A percentile compares a stretch with the other conserved stretches of the same genome.
Conservation (phyloP, 1,140 invertebrate species). For the Tachypleus tridentatus region DNA sequence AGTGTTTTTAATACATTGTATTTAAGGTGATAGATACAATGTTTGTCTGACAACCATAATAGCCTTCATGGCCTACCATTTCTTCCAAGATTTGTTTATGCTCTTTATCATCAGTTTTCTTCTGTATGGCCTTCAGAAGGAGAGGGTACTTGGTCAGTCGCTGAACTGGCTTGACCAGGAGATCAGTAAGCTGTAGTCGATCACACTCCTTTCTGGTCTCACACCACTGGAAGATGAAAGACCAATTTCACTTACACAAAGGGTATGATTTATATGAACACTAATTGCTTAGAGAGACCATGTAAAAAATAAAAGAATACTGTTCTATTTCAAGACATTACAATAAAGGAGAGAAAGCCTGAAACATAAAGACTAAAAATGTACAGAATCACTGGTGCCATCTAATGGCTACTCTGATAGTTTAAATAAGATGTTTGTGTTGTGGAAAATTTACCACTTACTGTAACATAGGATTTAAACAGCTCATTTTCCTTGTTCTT, state of each 20-base stretch:
- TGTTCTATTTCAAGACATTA: background rate
- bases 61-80: conserved; percentile 29
- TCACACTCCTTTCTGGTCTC: conserved; percentile 80
- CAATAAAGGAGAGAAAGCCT: background rate
- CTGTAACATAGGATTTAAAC: conserved; percentile 74
- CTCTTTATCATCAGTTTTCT: conserved; percentile 54
- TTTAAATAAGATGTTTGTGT: too few relatives aligned
- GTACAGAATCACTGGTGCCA: too few relatives aligned
- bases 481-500: conserved; percentile 68
- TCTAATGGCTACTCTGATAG: too few relatives aligned
- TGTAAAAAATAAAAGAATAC: too few relatives aligned
- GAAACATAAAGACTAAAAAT: background rate
- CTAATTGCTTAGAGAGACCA: too few relatives aligned
- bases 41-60: background rate
- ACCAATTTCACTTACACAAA: too few relatives aligned
- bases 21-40: too few relatives aligned
- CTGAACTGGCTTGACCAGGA: conserved; percentile 90
- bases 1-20: too few relatives aligned
- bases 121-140: conserved; percentile 73
- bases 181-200: conserved; percentile 69
- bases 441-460: conserved; percentile 35
- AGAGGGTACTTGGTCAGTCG: conserved; percentile 85
- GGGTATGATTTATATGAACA: too few relatives aligned
- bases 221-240: conserved; percentile 54
- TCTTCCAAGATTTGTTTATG: conserved; percentile 34